Percentiles rank a stretch among this genome's conserved stretches.
These are phyloP conservation scores for Miichthys miiuy DNA, from an alignment of 2,797 vertebrate genomes.

Conservation along the genomic window DNA sequence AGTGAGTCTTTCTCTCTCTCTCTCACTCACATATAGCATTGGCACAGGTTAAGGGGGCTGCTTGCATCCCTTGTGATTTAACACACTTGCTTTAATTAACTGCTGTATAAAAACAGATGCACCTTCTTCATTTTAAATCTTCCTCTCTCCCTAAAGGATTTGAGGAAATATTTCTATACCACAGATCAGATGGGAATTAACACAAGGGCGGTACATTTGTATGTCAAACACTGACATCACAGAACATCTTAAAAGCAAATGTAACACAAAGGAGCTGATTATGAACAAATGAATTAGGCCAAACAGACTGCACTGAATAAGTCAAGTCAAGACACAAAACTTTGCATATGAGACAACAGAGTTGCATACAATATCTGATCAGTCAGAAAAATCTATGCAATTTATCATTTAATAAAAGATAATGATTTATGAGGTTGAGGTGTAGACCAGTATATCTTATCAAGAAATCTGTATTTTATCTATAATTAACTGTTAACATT, in stretches of 20 bases:
- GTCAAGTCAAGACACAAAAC: not conserved
- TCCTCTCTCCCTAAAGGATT: not conserved
- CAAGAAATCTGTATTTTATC: conserved; percentile 2
- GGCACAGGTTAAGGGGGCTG: conserved; percentile 26
- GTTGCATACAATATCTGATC: not conserved
- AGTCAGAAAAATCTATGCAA: not conserved
- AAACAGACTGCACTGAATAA: not conserved
- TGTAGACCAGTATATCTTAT: not conserved
- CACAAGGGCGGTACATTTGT: not conserved
- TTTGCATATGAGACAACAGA: not conserved
- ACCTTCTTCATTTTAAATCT: conserved; percentile 5
- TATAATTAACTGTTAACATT: not conserved
- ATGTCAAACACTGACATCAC: not conserved
- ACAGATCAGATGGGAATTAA: conserved; percentile 2
- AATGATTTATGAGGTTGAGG: not conserved
- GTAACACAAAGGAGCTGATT: not conserved
- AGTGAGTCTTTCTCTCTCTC: conserved; percentile 27
- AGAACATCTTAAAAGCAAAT: not conserved
- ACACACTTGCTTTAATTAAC: not conserved
- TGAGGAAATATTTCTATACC: conserved; percentile 5
- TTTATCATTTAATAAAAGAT: not conserved
- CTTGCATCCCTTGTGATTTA: conserved; percentile 10
- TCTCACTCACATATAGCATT: conserved; percentile 24
- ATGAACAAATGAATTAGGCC: not conserved
- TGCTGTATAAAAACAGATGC: conserved; percentile 13